Evolutionary conservation across 2,113 vertebrate species (phyloP).

Genomic region (Pterocles gutturalis): DNA sequence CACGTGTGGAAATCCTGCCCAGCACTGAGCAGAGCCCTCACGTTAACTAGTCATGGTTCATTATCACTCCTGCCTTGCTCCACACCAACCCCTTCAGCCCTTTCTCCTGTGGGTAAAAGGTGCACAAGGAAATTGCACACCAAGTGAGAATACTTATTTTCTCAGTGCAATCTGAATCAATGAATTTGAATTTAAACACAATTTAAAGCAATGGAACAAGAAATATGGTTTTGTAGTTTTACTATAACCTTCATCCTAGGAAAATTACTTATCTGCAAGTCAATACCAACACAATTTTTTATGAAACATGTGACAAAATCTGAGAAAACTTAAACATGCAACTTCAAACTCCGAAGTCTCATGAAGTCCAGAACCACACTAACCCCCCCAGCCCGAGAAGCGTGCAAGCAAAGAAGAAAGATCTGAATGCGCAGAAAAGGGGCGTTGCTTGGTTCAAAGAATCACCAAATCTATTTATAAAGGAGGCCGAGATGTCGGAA

Average conservation of each 20-base stretch:
- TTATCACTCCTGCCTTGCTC: neutral
- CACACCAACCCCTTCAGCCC: neutral
- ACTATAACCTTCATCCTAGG: neutral
- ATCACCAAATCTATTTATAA: neutral
- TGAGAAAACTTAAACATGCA: neutral
- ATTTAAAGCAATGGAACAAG: neutral
- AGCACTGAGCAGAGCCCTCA: accelerated
- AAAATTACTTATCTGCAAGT: neutral
- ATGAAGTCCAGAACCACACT: neutral
- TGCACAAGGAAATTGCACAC: neutral
- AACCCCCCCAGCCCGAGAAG: neutral
- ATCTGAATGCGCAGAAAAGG: neutral
- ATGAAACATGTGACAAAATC: neutral
- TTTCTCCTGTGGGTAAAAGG: neutral
- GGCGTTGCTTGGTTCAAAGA: constrained; percentile 35
- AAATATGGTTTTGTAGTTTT: neutral
- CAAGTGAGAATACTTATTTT: neutral
- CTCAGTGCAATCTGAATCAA: neutral
- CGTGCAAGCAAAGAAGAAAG: neutral
- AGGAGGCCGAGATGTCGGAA: neutral
- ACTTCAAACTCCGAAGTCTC: neutral
- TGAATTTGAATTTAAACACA: neutral
- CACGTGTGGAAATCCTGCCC: neutral
- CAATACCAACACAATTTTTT: neutral
- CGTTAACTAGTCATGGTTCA: accelerated